Evolutionary conservation across 2,888 invertebrate genomes (phyloP), one percentile per base, ranked within the genome.

Genomic region (Pachydiplax longipennis): DNA sequence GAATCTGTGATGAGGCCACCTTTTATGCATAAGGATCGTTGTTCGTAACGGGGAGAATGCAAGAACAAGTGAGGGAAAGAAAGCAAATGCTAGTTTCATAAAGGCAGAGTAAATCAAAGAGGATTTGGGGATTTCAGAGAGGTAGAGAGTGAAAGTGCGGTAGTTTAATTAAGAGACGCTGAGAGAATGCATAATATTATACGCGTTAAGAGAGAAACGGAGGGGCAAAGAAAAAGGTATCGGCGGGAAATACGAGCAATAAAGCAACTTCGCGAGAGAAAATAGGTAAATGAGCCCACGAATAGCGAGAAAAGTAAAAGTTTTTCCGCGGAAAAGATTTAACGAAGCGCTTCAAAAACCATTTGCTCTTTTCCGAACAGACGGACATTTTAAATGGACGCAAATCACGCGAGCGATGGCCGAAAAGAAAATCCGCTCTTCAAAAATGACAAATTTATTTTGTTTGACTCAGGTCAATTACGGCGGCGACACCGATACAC

Each of bases 151-250:
- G 87, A 87, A 87, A 87, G 87, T 87, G 87, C 87, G 37, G 61
- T 87, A 87, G 61, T 87, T 87, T 40, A 87, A 87, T 87, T 87
- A 87, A 87, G 87, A 87, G 87, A 12, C n/a, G 65, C 58, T 37
- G 65, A 61, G 61, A 22, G 87, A 87, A 87, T 87, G 87, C 87
- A 87, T 87, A 65, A 65, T 37, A 61, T 61, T 40, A 61, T 87
- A 61, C 87, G 61, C 58, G 87, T 87, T 87, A 87, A 61, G 87
- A 61, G 61, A 4, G 61, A 65, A 87, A 31, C 87, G 37, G 61
- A 37, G 40, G 37, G 65, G 53, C 12, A 37, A 61, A 18, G 31
- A 53, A 83, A 83, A 83, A 58, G 83, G 58, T 37, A 22, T 35
- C 61, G 37, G 12, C 87, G 35, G 15, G 87, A 31, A 87, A 87